Base-by-base conservation (phyloP, 92 coral and sea anemone genomes). In the Bergia sp. region DNA sequence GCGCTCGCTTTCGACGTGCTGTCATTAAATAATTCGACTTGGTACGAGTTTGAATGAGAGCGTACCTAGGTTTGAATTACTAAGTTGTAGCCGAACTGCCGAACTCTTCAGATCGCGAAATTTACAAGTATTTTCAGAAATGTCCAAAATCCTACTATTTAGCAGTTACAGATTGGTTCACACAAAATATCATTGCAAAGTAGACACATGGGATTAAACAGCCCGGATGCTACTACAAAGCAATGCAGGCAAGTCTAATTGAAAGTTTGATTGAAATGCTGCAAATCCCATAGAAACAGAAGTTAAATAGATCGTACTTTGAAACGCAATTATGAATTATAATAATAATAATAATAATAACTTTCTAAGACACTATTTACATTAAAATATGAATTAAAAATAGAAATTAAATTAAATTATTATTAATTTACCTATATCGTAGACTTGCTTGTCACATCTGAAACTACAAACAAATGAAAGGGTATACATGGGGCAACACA, bases 261-360 rank as follows among this genome's bases (percentile, higher is more conserved):
- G 77, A 73, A 73, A 73, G 77, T 73, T 73, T 73, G 77, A 73
- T 73, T 73, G 77, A 73, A 73, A 73, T 73, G 77, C 77, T 73
- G 77, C 77, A 73, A 73, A 73, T 73, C 77, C 77, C 77, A 73
- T 73, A 73, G 41, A 73, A 73, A 73, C 77, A 73, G 77, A 73
- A 73, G 77, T 73, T n/a, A n/a, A 61, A 61, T 61, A 61, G 69
- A 61, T 61, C 69, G 69, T 61, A 61, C 69, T 61, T 61, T 61
- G 69, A 61, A 73, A 73, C 77, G 77, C 77, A 73, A 73, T 73
- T 73, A 73, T 73, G 40, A 73, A 5, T 73, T 73, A 73, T 73
- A 73, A 73, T 73, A 73, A 73, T 73, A 73, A 73, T 73, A 73
- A 73, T 73, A 73, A 73, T 73, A 73, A 73, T 73, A 73, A 73